Percentiles rank a stretch among this genome's conserved stretches.
These are phyloP conservation scores for Diachasmimorpha longicaudata DNA, from an alignment of 1,140 invertebrate species.

Conservation along the genomic window DNA sequence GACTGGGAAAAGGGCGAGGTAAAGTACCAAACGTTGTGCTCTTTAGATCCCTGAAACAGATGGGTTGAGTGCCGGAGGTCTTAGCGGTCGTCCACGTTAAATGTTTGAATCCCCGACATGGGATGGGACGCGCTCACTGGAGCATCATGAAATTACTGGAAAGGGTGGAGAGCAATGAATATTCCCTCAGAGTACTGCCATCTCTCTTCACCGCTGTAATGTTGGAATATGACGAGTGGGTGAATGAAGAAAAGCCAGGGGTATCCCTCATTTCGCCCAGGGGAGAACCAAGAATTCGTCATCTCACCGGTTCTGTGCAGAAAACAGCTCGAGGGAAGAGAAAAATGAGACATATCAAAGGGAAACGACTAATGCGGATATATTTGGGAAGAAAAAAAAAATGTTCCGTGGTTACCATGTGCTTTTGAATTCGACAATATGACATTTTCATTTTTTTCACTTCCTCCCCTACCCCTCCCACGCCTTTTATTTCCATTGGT, in stretches of 20 bases:
- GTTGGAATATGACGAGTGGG: not conserved
- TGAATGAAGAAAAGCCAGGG: not conserved
- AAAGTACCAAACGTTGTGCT: not conserved
- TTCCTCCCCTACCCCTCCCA: too few relatives aligned
- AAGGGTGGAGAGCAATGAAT: conserved; percentile 7
- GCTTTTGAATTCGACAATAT: not conserved
- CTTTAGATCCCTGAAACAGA: not conserved
- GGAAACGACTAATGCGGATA: not conserved
- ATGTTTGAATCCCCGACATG: conserved; percentile 14
- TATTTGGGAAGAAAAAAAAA: not conserved
- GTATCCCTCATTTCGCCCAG: not conserved
- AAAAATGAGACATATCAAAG: not conserved
- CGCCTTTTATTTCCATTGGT: not conserved
- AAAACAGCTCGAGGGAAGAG: not conserved
- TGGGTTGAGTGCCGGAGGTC: not conserved
- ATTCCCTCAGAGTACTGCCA: not conserved
- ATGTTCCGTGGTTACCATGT: not conserved
- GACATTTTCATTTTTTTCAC: not conserved
- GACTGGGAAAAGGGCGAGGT: not conserved
- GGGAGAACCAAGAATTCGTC: not conserved
- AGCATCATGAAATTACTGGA: conserved; percentile 13
- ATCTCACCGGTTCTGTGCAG: not conserved
- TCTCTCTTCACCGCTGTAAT: not conserved
- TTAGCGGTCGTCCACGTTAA: conserved; percentile 19
- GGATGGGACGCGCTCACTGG: conserved; percentile 7